Evolutionary conservation across 2,888 invertebrate species (phyloP), one percentile per base, ranked within the genome.

Genomic region (Cenopis cana): DNA sequence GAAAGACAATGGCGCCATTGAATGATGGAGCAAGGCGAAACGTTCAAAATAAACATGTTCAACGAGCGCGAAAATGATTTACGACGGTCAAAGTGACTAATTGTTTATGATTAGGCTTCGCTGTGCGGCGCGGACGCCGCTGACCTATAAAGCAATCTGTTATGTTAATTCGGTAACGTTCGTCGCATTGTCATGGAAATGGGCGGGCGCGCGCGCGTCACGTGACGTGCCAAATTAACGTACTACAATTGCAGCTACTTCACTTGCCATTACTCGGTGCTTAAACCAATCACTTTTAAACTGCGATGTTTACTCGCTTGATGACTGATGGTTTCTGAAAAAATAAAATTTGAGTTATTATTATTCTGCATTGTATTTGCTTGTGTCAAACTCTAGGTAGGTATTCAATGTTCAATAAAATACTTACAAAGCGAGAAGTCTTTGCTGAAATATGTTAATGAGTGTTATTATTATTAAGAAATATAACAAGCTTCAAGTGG

Each of bases 111-210:
- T 59, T 60, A 68, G 65, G 67, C 64, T 64, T 62, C 50, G 50
- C 29, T 50, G 54, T 73, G 14, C 52, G 12, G 52, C 69, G 75
- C 72, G 76, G 49, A 41, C 20, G 65, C 78, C 74, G 75, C 79
- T 85, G 87, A 85, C 89, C 88, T 85, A 89, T 81, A 85, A 87
- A 80, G 77, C 81, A 82, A 86, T 85, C 84, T 86, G 82, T 87
- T 88, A 89, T 89, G 89, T 86, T 85, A 88, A 89, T 87, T 82
- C 80, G 74, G 80, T 83, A 80, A 83, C 84, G 86, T 82, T 83
- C 78, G 79, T 74, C 75, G 79, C 79, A 88, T 89, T 91, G 89
- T 90, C 81, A 89, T 90, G 90, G 80, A 85, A 90, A 90, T 89
- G 76, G 50, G 18, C 54, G 38, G 49, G 57, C 59, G 65, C 52